Percentiles rank a stretch among this genome's conserved stretches.
phyloP scores from a whole-genome alignment of 1,140 invertebrate genomes.

The Cyclina sinensis region DNA sequence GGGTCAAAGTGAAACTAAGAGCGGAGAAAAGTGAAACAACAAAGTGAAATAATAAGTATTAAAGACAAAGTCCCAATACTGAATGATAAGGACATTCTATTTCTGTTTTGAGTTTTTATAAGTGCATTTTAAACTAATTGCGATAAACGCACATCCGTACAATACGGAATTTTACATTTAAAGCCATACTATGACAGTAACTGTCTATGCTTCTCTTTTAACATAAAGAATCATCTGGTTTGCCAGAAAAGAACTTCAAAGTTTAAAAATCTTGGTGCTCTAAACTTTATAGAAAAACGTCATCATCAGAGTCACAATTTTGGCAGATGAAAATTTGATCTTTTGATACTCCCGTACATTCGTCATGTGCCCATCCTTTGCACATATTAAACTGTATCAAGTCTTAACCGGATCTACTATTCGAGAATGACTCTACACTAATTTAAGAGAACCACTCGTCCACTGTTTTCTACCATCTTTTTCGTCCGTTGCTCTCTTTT shows the following conservation, averaged over 20 bases:
- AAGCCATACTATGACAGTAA: no score
- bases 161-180: no score
- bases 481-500: neutral
- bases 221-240: neutral
- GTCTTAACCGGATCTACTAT: neutral
- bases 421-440: neutral
- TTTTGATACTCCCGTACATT: neutral
- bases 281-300: neutral
- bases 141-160: no score
- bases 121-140: no score
- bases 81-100: no score
- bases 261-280: neutral
- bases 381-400: neutral
- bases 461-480: neutral
- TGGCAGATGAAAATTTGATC: neutral
- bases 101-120: no score
- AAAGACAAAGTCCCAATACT: no score
- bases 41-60: no score
- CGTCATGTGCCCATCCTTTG: neutral
- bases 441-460: neutral
- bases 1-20: neutral
- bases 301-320: neutral
- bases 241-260: neutral
- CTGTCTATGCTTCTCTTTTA: neutral
- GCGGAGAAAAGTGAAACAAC: neutral